These are phyloP conservation scores for Patiria pectinifera DNA, from an alignment of 53 echinoderm and acorn worm genomes.

Conservation along the genomic window DNA sequence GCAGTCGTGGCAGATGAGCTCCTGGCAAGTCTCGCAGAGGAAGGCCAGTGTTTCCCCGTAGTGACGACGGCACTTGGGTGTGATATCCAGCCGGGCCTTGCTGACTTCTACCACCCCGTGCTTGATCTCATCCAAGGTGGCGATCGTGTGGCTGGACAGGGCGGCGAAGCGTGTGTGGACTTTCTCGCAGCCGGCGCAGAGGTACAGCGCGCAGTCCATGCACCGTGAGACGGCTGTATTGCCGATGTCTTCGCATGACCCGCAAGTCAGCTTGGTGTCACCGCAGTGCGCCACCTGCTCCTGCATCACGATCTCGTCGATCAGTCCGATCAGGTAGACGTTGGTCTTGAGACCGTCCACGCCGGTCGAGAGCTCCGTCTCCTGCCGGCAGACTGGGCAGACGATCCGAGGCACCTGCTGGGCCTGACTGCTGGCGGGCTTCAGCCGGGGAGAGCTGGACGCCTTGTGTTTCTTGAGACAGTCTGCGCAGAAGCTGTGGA, in stretches of 20 bases:
- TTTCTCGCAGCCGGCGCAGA: conserved; percentile 42
- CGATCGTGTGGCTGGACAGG: conserved; percentile 46
- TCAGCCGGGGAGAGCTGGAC: background rate
- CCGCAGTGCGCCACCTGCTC: conserved; percentile 38
- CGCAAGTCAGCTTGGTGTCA: conserved; percentile 43
- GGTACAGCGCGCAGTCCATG: conserved; percentile 59
- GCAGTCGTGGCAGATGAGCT: conserved; percentile 74
- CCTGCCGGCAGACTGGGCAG: conserved; percentile 23
- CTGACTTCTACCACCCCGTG: conserved; percentile 51
- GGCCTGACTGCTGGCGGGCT: background rate
- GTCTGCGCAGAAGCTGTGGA: conserved; percentile 74
- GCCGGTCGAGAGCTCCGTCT: conserved; percentile 19
- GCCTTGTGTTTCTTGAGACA: conserved; percentile 60
- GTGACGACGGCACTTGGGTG: conserved; percentile 66
- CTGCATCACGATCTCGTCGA: conserved; percentile 39
- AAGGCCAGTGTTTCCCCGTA: conserved; percentile 54
- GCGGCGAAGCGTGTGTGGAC: conserved; percentile 49
- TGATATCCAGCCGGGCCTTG: conserved; percentile 3
- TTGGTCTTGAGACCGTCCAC: conserved; percentile 53
- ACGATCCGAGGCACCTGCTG: background rate
- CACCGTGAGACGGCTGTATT: conserved; percentile 46
- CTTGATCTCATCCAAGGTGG: conserved; percentile 52
- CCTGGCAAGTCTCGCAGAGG: conserved; percentile 76
- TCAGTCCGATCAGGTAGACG: conserved; percentile 29
- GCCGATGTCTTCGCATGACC: conserved; percentile 40